A percentile compares a stretch with the other conserved stretches of the same genome.
phyloP scores from a whole-genome alignment of 1,140 invertebrate species.

The Drosophila lacertosa region DNA sequence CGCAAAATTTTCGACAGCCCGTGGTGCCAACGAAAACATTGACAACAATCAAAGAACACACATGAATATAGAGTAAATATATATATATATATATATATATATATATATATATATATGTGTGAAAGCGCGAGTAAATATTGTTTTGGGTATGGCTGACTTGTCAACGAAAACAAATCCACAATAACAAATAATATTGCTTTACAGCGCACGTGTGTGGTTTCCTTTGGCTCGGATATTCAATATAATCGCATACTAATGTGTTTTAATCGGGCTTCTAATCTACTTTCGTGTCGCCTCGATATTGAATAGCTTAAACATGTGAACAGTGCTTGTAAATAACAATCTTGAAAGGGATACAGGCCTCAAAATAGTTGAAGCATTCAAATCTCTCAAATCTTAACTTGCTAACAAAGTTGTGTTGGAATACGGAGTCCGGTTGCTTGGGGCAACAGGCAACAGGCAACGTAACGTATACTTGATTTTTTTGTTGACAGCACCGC shows the following conservation, averaged over 20 bases:
- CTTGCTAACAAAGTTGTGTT: background rate
- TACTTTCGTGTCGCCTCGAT: background rate
- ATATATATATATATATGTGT: too few species aligned
- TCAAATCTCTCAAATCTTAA: background rate
- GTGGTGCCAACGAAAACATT: background rate
- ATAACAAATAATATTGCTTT: conserved; percentile 40
- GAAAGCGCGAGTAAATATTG: conserved; percentile 20
- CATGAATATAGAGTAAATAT: background rate
- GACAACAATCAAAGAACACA: conserved; percentile 2
- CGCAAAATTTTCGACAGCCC: background rate
- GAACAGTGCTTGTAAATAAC: too few species aligned
- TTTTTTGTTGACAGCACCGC: background rate
- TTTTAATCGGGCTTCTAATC: background rate
- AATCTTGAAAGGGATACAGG: too few species aligned
- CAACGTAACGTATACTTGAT: conserved; percentile 13
- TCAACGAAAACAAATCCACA: conserved; percentile 27
- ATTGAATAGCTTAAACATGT: too few species aligned
- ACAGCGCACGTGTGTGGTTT: background rate
- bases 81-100: too few species aligned
- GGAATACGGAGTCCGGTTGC: background rate
- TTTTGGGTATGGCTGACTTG: background rate
- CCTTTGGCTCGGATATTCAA: conserved; percentile 17
- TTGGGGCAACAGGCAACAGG: background rate
- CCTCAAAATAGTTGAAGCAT: background rate
- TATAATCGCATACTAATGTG: conserved; percentile 1